Evolutionary conservation across 1,140 invertebrate species (phyloP), one percentile per base, ranked within the genome.

Genomic region (Oryzaephilus surinamensis): DNA sequence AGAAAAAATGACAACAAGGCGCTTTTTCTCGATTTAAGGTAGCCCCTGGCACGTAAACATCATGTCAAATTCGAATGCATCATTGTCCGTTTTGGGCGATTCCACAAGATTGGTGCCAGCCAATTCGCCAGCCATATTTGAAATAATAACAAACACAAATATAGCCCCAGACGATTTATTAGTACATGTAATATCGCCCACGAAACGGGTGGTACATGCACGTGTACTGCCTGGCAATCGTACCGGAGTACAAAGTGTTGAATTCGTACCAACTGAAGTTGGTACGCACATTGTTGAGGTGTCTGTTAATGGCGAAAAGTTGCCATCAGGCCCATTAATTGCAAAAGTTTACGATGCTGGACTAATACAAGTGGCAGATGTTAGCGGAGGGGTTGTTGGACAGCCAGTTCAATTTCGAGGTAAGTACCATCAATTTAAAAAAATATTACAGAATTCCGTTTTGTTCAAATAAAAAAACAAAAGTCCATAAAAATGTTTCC

Each of bases 311-410:
- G 88, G 88, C 43, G 81, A 86, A 58, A 88, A 89, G 65, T 66
- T 93, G 45, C 79, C 82, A 51, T 83, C 79, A 41, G 86, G 84
- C 28, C 86, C 88, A 11, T 72, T 93, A 28, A 76, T 91, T 36
- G 87, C 86, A 46, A 94, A 94, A 73, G 90, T 90, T 33, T 95
- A 94, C 63, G 89, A 94, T 65, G 79, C 88, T 44, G 84, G 83
- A 45, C 72, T 92, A 29, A 94, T 95, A 55, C 79, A 84, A 69
- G 86, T 96, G 43, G 84, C 85, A 23, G 91, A 96, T 64, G 84
- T 95, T 28, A 84, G 81, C 60, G 87, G 88, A 52, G 87, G 88
- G 46, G 77, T 90, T 47, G 83, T 95, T 12, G 88, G 89, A 48
- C 84, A 94, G 68, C 80, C 88, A 48, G 89, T 87, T 60, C 88